Percentiles rank a stretch among this genome's conserved stretches.
phyloP scores from a whole-genome alignment of 1,140 invertebrate genomes.

The Cotesia typhae region DNA sequence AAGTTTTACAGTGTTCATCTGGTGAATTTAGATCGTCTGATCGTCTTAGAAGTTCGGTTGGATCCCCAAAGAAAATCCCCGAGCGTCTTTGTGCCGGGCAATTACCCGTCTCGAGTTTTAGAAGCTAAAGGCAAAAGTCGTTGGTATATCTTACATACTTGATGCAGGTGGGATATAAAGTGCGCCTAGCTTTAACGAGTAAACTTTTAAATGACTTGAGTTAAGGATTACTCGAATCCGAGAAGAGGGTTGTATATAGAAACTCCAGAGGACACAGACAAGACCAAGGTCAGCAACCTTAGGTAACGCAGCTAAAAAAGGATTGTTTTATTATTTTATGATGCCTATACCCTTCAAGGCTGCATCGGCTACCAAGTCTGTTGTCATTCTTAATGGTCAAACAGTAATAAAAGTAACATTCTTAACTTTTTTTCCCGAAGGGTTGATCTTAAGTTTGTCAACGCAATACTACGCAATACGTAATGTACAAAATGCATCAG shows the following conservation, averaged over 20 bases:
- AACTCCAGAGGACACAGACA: neutral
- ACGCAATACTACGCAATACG: neutral
- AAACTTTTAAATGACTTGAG: slow-evolving; percentile 32
- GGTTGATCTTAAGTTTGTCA: too few relatives aligned
- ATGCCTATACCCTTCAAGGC: neutral
- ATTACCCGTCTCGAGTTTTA: slow-evolving; percentile 19
- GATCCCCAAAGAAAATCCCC: neutral
- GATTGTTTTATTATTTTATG: slow-evolving; percentile 8
- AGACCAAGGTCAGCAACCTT: neutral
- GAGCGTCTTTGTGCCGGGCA: neutral
- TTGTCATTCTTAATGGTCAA: neutral
- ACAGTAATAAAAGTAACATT: slow-evolving; percentile 4
- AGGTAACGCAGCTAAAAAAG: neutral
- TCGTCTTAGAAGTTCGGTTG: neutral
- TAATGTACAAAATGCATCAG: neutral
- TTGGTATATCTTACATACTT: slow-evolving; percentile 27
- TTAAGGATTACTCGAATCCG: neutral
- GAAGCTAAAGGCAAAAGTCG: slow-evolving; percentile 35
- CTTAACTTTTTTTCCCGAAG: neutral
- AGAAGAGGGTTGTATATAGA: neutral
- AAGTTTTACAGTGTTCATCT: slow-evolving; percentile 17
- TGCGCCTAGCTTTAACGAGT: slow-evolving; percentile 35
- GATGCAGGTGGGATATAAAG: slow-evolving; percentile 25
- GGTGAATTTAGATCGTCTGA: slow-evolving; percentile 5
- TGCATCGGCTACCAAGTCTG: neutral